Percentiles rank a stretch among this genome's conserved stretches.
These are phyloP conservation scores for Chionomys nivalis DNA, from an alignment of 2,113 vertebrate genomes.

Conservation along the genomic window DNA sequence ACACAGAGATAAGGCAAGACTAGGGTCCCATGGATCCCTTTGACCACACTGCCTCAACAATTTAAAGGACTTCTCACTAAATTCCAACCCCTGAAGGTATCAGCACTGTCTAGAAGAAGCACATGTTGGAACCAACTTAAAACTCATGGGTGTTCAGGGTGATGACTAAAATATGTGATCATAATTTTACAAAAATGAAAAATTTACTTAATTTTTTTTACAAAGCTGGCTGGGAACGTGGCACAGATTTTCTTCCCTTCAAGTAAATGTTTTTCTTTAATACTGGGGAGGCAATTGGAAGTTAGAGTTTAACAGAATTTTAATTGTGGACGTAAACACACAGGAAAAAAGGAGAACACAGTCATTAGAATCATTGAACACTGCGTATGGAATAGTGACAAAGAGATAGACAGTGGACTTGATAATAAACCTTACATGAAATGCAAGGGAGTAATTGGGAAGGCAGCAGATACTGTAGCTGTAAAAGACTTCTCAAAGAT, in stretches of 20 bases:
- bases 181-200: conserved; percentile 25
- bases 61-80: not conserved
- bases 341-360: not conserved
- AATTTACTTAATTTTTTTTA: not conserved
- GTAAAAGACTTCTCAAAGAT: conserved; percentile 26
- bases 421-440: conserved; percentile 48
- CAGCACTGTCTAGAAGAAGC: not conserved
- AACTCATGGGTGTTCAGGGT: too few relatives aligned
- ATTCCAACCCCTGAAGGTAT: not conserved
- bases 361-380: conserved; percentile 23
- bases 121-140: not conserved
- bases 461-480: not conserved
- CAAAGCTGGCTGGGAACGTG: not conserved
- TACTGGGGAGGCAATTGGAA: not conserved
- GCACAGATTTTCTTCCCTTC: not conserved
- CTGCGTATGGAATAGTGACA: not conserved
- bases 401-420: not conserved
- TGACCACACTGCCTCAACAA: not conserved
- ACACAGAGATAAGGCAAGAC: not conserved
- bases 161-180: not conserved
- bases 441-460: conserved; percentile 41
- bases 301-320: conserved; percentile 12
- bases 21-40: not conserved
- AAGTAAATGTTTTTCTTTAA: not conserved
- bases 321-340: not conserved